phyloP scores from a whole-genome alignment of 2,888 invertebrate genomes.

The Nowickia ferox region DNA sequence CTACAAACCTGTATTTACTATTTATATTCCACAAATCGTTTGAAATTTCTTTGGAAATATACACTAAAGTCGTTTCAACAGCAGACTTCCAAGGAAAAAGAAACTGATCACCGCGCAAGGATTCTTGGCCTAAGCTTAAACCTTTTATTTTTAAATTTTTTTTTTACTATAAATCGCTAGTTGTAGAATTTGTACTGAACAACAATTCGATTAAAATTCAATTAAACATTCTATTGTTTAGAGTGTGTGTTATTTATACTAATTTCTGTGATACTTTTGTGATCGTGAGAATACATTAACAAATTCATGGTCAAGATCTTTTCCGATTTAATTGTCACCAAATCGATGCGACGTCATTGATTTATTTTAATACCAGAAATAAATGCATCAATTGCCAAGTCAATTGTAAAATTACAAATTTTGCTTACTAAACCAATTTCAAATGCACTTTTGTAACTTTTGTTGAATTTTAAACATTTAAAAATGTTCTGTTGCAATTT shows the following conservation, averaged over 20 bases:
- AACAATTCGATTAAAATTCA: constrained; percentile 78
- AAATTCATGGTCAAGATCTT: constrained; percentile 70
- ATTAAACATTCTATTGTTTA: constrained; percentile 73
- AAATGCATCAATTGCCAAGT: constrained; percentile 57
- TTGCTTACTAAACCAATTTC: background rate
- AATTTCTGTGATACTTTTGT: constrained; percentile 7
- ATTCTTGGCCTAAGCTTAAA: constrained; percentile 1
- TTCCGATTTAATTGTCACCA: constrained; percentile 61
- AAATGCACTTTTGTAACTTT: background rate
- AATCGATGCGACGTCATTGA: constrained; percentile 69
- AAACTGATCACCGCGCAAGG: constrained; percentile 42
- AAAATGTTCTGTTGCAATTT: no score
- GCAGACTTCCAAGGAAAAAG: constrained; percentile 59
- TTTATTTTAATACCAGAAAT: constrained; percentile 53
- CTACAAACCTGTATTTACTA: constrained; percentile 60
- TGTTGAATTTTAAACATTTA: background rate
- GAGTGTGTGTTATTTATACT: constrained; percentile 79
- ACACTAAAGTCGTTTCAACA: constrained; percentile 60
- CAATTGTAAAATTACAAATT: constrained; percentile 20
- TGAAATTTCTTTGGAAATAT: constrained; percentile 59
- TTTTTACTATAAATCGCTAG: constrained; percentile 55
- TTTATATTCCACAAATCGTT: constrained; percentile 49
- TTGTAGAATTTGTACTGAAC: constrained; percentile 68
- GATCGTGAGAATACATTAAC: constrained; percentile 49
- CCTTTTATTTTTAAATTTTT: constrained; percentile 42